Evolutionary conservation across 1,140 invertebrate species (phyloP), one percentile per base, ranked within the genome.

Genomic region (Acromyrmex charruanus): DNA sequence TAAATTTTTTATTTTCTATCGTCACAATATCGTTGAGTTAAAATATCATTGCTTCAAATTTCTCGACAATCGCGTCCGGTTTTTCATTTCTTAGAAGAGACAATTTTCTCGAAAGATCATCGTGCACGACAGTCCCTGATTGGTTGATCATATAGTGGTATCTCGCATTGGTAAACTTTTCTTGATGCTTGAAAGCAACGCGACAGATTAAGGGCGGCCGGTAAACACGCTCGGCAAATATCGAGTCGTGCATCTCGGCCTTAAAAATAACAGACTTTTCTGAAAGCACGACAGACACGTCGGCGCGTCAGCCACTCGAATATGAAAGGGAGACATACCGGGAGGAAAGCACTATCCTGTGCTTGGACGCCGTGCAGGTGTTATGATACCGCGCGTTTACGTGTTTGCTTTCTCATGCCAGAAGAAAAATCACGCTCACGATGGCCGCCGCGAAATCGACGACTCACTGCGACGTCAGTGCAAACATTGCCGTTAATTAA

Each of bases 231-330:
- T 90, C 88, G 61, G 85, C 89, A 90, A 91, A 91, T 91, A 91
- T 91, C 87, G 79, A 68, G 63, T 51, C 59, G 71, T 44, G 16
- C 75, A 68, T 21, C 53, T 81, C 63, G 81, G 53, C 35, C 86
- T 88, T 86, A 89, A 90, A 90, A 91, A 90, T 91, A 91, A 91
- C 89, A 91, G 86, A 91, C 59, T 88, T 91, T 91, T 88, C 80
- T 89, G 69, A 90, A 91, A 91, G 89, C 80, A 59, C 79, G 74
- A 90, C 86, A 55, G 81, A 71, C 79, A 81, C 63, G 74, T 87
- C 49, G 74, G 63, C 58, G 66, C 85, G 72, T 87, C 63, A 71
- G 84, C 77, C 84, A 90, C 89, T 91, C 87, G 87, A 91, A 87
- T 85, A 79, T 65, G 82, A 79, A 85, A 65, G 55, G 63, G 65